A percentile compares a stretch with the other conserved stretches of the same genome.
These are phyloP conservation scores for Salvator merianae DNA, from an alignment of 2,113 vertebrate genomes.

Conservation along the genomic window DNA sequence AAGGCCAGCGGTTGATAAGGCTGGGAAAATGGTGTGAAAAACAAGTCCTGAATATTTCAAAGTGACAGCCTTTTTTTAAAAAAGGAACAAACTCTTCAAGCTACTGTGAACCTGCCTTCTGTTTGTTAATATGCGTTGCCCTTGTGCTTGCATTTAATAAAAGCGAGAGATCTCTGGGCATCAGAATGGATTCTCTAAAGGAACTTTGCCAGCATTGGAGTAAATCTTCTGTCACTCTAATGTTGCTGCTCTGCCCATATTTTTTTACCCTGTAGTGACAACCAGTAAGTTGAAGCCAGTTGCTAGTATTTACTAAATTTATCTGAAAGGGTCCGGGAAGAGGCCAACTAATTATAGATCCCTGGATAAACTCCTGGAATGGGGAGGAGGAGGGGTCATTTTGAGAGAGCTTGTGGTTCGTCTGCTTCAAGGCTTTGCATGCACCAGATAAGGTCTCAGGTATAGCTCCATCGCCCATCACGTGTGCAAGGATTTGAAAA, in stretches of 20 bases:
- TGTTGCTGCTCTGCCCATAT: background rate
- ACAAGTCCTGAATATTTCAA: no score
- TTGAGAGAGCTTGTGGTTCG: constrained; percentile 72
- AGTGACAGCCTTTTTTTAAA: no score
- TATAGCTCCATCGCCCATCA: background rate
- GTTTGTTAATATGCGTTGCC: no score
- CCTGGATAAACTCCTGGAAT: constrained; percentile 58
- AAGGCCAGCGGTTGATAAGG: no score
- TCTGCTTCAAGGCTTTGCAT: constrained; percentile 40
- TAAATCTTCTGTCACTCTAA: background rate
- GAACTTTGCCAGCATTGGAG: fast-evolving
- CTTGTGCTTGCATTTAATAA: background rate
- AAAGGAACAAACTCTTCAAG: no score
- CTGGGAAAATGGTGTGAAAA: no score
- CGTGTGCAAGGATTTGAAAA: background rate
- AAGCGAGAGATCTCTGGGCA: background rate
- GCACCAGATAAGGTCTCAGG: background rate
- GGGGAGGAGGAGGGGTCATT: background rate
- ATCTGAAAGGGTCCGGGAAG: constrained; percentile 74
- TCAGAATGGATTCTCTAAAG: fast-evolving
- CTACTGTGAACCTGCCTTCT: no score
- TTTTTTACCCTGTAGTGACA: constrained; percentile 64
- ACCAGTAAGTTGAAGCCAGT: constrained; percentile 78
- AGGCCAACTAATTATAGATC: constrained; percentile 74
- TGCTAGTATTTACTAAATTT: constrained; percentile 81